Percentiles rank a stretch among this genome's conserved stretches.
These are phyloP conservation scores for Crax fasciolata DNA, from an alignment of 2,797 vertebrate species.

Conservation along the genomic window DNA sequence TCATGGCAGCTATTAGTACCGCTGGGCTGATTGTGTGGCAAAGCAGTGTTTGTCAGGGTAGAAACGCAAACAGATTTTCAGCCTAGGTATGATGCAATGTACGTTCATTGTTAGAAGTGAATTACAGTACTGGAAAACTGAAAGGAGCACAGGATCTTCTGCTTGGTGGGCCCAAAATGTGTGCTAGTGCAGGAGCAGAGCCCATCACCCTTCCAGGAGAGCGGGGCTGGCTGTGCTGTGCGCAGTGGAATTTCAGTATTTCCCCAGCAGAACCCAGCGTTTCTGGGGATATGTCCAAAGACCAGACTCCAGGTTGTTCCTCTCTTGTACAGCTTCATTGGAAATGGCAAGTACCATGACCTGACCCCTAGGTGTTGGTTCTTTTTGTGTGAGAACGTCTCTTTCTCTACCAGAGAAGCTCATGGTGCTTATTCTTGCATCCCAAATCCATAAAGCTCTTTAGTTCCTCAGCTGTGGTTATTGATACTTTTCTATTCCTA, in stretches of 20 bases:
- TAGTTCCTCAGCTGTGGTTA: background rate
- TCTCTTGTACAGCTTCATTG: background rate
- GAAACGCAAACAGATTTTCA: background rate
- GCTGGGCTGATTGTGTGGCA: slow-evolving; percentile 2
- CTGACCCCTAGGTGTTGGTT: background rate
- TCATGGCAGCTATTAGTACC: slow-evolving; percentile 38
- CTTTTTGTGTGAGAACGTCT: background rate
- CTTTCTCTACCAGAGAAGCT: background rate
- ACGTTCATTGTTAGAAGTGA: background rate
- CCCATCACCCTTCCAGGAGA: background rate
- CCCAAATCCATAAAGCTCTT: slow-evolving; percentile 15
- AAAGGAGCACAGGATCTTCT: background rate
- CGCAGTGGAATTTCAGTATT: background rate
- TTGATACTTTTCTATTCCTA: background rate
- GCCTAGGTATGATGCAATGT: background rate
- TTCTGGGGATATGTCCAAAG: background rate
- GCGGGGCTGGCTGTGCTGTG: background rate
- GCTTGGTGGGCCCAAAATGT: background rate
- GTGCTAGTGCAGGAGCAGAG: background rate
- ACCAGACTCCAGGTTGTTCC: background rate
- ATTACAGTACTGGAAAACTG: background rate
- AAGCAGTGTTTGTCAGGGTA: background rate
- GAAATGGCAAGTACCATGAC: background rate
- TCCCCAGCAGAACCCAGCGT: background rate
- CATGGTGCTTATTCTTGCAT: background rate